Percentiles rank a stretch among this genome's conserved stretches.
phyloP scores from a whole-genome alignment of 2,888 invertebrate species.

The Hemicrepidius hirtus region DNA sequence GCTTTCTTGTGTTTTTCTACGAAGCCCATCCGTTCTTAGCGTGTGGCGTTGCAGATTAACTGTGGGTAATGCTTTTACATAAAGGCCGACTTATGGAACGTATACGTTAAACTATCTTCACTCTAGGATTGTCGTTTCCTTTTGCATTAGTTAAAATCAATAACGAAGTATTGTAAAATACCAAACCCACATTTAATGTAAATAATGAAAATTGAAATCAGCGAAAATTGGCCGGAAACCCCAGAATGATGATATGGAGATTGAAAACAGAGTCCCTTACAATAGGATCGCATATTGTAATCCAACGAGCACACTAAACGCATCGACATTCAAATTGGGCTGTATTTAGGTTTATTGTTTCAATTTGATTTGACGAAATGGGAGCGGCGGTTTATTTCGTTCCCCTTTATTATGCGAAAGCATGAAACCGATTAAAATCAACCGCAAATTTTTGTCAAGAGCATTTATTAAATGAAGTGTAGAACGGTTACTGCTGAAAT shows the following conservation, averaged over 20 bases:
- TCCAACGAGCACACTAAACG: slow-evolving; percentile 18
- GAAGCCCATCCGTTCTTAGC: slow-evolving; percentile 48
- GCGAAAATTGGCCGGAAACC: neutral
- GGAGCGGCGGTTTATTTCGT: slow-evolving; percentile 15
- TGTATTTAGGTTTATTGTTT: slow-evolving; percentile 42
- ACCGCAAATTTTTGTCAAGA: slow-evolving; percentile 25
- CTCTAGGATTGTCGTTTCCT: neutral
- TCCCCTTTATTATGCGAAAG: slow-evolving; percentile 17
- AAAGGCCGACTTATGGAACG: slow-evolving; percentile 4
- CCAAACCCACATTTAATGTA: neutral
- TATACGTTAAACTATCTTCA: neutral
- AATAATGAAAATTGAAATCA: slow-evolving; percentile 12
- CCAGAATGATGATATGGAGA: slow-evolving; percentile 11
- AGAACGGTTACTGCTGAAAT: slow-evolving; percentile 37
- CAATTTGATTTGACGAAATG: slow-evolving; percentile 33
- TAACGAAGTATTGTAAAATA: too few relatives aligned
- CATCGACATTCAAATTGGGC: slow-evolving; percentile 37
- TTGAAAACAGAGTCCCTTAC: slow-evolving; percentile 25
- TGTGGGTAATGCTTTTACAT: slow-evolving; percentile 27
- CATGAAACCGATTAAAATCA: slow-evolving; percentile 25
- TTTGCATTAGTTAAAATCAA: neutral
- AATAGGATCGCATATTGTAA: slow-evolving; percentile 18
- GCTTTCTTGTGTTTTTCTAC: slow-evolving; percentile 55
- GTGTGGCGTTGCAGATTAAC: slow-evolving; percentile 46
- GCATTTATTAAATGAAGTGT: slow-evolving; percentile 35